Evolutionary conservation across 2,113 vertebrate species (phyloP), one percentile per base, ranked within the genome.

Genomic region (Gobius niger): DNA sequence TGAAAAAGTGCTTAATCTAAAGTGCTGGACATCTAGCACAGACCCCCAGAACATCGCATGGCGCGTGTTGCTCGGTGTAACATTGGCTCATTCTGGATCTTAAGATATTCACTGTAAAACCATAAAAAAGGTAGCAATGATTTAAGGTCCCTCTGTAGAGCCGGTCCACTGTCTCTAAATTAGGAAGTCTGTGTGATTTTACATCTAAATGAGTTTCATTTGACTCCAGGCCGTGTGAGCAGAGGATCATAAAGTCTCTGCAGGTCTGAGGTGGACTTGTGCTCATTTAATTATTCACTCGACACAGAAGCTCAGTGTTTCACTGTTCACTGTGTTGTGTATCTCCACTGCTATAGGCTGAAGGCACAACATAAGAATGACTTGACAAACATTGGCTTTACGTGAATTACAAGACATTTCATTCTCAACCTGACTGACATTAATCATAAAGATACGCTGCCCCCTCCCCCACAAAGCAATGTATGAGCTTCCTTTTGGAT

Each of bases 141-240:
- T 64, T 54, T 68, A 1, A 16, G 4, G 41, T 63, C 50, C 56
- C 66, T 63, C 44, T 4, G 11, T 40, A 34, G 24, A 67, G 67
- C 56, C 19, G 64, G 49, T 72, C 63, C 53, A 47, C 16, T 49
- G 56, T 61, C 50, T 46, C 51, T 40, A 49, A 62, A 71, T 71
- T 67, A 74, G 44, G 44, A 15, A 51, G 54, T 49, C 56, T 66
- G 54, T 57, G 50, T 74, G 64, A 75, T 79, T 82, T 77, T 9
- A 77, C 75, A 80, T 71, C 68, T 65, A 81, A 75, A 84, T 75
- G 60, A 68, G 24, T 68, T 81, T 78, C 68, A 70, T 81, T 53
- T 70, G 63, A 73, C 69, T 72, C 60, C 76, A 57, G 70, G 82
- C 67, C 18, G 64, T 67, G 64, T 67, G 63, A 73, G 65, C 82